These are phyloP conservation scores for Heterodera carotae DNA, from an alignment of 1,140 invertebrate genomes.

Conservation along the genomic window DNA sequence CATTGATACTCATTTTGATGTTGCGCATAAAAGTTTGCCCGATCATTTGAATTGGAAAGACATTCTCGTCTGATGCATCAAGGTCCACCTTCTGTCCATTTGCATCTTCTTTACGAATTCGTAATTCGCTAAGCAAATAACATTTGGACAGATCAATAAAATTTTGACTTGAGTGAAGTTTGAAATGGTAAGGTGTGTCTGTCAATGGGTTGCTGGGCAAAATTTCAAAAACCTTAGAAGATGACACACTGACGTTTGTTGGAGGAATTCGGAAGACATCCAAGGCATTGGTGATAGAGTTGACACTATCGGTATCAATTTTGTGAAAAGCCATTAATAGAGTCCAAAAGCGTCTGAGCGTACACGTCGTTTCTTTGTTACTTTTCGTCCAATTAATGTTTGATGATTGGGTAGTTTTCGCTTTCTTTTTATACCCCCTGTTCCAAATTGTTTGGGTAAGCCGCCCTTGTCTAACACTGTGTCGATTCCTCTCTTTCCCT, in stretches of 20 bases:
- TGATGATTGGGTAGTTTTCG: not conserved
- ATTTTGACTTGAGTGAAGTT: too few relatives aligned
- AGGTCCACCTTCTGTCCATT: not conserved
- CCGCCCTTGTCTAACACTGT: not conserved
- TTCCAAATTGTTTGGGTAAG: slow-evolving; percentile 8
- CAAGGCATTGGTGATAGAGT: slow-evolving; percentile 11
- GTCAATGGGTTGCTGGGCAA: slow-evolving; percentile 2
- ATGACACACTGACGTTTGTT: slow-evolving; percentile 12
- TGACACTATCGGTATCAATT: not conserved
- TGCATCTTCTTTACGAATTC: not conserved
- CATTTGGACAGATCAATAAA: too few relatives aligned
- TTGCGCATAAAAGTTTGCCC: not conserved
- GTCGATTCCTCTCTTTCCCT: slow-evolving; percentile 13
- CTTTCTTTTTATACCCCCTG: not conserved
- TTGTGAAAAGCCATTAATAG: slow-evolving; percentile 1
- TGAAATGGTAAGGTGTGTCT: too few relatives aligned
- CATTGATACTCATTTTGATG: slow-evolving; percentile 15
- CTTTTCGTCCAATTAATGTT: not conserved
- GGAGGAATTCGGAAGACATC: not conserved
- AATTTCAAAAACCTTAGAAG: slow-evolving; percentile 13
- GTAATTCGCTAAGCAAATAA: not conserved
- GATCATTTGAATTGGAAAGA: too few relatives aligned
- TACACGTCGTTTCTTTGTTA: not conserved
- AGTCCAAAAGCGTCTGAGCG: slow-evolving; percentile 9
- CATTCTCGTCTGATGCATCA: not conserved